Base-by-base conservation (phyloP, 2,888 invertebrate genomes). In the Mythimna lalbum region DNA sequence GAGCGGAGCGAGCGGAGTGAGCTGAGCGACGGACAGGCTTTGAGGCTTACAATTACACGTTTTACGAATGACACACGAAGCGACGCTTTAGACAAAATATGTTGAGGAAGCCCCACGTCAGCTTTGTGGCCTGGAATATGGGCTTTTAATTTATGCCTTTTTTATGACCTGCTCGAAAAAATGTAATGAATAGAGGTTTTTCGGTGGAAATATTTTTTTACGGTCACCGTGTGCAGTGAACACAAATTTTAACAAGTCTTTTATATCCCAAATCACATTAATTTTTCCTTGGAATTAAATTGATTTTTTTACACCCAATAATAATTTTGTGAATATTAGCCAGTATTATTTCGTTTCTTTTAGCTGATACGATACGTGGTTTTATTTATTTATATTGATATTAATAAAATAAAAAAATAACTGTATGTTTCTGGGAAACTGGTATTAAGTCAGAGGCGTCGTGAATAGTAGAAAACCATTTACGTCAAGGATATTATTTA, bases 11-110 rank as follows among this genome's bases (percentile, higher is more conserved):
- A 43, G 71, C 61, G 56, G 81, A 67, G 57, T 63, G 66, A 43
- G 63, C 78, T 36, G 59, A 77, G 62, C 64, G 64, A 49, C 49
- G 64, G 59, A 67, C 71, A 53, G 62, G 50, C 81, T 79, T 72
- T 79, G 81, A 77, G 78, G 78, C 64, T 81, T 79, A 81, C 81
- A 78, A 78, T 79, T 79, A 82, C 69, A 80, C 63, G 67, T 74
- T 78, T 82, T 67, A 67, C 82, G 69, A 82, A 82, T 69, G 82
- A 74, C 70, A 82, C 64, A 74, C 69, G 67, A 74, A 64, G 59
- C 59, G 60, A 60, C 55, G 66, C 49, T 77, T 81, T 72, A 63
- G 47, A 73, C 64, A 59, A 79, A 73, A 81, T 78, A 78, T 73
- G 64, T 65, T 56, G 67, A 78, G 61, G 57, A 77, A 71, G 55